Evolutionary conservation across 53 echinoderm and acorn worm genomes (phyloP).

Genomic region (Holothuria scabra): DNA sequence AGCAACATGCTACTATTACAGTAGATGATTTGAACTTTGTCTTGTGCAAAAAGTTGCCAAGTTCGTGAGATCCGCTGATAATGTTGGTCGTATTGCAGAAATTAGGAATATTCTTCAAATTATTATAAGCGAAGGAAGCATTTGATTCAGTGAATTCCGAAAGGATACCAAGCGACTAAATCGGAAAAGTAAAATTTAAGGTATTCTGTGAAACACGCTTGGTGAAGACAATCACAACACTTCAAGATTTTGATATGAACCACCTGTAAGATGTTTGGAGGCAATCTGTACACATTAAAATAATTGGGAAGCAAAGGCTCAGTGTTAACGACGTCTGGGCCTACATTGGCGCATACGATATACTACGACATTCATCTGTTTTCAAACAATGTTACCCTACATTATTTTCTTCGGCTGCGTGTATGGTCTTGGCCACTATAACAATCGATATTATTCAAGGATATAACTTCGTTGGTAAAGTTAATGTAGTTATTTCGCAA

Average conservation of each 20-base stretch:
- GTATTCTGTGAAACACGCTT: constrained; percentile 55
- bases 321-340: constrained; percentile 34
- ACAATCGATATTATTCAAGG: constrained; percentile 22
- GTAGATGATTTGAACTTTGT: constrained; percentile 47
- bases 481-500: not conserved
- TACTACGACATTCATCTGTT: constrained; percentile 11
- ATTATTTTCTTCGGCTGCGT: constrained; percentile 11
- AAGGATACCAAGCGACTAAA: constrained; percentile 12
- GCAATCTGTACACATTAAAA: constrained; percentile 15
- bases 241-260: constrained; percentile 56
- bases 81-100: constrained; percentile 39
- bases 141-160: constrained; percentile 2
- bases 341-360: constrained; percentile 13
- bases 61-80: constrained; percentile 44
- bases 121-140: constrained; percentile 39
- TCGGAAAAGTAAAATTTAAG: constrained; percentile 44
- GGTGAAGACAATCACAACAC: constrained; percentile 47
- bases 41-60: constrained; percentile 34
- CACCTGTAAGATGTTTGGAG: constrained; percentile 40
- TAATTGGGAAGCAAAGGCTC: constrained; percentile 55
- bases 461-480: constrained; percentile 6
- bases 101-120: constrained; percentile 56
- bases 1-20: constrained; percentile 36
- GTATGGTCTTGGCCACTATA: not conserved
- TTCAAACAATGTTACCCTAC: constrained; percentile 4